phyloP scores from a whole-genome alignment of 2,797 vertebrate genomes.

The Pseudochirops cupreus region DNA sequence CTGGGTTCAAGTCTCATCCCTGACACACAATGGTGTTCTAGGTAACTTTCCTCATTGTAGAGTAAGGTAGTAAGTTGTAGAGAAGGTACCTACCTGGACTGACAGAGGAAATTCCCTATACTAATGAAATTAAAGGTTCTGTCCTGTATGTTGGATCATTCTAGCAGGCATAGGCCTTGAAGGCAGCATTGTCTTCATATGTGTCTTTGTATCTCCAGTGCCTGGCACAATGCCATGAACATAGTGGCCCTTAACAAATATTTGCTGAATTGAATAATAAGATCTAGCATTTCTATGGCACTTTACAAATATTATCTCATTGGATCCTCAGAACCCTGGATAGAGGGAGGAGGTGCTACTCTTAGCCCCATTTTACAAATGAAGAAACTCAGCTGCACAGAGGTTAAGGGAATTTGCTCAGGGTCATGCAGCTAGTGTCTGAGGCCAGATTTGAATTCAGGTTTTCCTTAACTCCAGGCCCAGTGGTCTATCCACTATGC shows the following conservation, averaged over 20 bases:
- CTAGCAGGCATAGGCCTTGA: neutral
- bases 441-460: neutral
- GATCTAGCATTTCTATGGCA: neutral
- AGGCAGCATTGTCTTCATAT: neutral
- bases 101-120: neutral
- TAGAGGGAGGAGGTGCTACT: neutral
- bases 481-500: neutral
- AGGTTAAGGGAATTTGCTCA: neutral
- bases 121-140: neutral
- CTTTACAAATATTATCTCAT: neutral
- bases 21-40: neutral
- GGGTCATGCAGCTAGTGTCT: neutral
- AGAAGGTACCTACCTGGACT: neutral
- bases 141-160: neutral
- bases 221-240: neutral
- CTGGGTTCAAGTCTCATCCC: neutral
- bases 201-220: neutral
- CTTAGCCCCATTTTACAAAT: neutral
- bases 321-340: neutral
- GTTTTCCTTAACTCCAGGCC: neutral
- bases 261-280: neutral
- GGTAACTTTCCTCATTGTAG: neutral
- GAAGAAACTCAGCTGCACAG: neutral
- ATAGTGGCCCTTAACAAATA: neutral
- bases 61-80: neutral